Evolutionary conservation across 2,113 vertebrate genomes (phyloP).

Genomic region (Salvelinus fontinalis): DNA sequence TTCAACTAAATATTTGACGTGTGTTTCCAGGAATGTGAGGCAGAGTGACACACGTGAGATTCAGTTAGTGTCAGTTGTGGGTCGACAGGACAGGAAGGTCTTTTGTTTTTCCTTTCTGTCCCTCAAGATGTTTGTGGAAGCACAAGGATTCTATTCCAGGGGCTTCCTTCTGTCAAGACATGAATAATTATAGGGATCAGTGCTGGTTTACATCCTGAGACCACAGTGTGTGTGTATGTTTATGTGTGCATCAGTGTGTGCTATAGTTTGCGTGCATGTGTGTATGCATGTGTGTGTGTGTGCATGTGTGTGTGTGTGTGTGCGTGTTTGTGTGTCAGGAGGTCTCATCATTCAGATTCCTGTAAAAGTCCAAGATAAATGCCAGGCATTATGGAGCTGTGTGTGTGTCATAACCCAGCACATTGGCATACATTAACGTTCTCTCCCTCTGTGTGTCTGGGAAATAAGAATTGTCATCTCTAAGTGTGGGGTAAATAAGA

Average conservation of each 20-base stretch:
- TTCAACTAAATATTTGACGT: too few relatives aligned
- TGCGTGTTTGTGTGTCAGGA: conserved; percentile 13
- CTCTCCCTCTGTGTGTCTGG: not conserved
- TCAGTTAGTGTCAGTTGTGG: too few relatives aligned
- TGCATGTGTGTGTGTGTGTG: not conserved
- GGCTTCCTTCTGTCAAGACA: not conserved
- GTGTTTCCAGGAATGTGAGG: too few relatives aligned
- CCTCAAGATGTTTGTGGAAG: not conserved
- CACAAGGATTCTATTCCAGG: not conserved
- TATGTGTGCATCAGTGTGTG: not conserved
- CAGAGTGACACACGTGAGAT: too few relatives aligned
- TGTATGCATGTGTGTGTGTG: not conserved
- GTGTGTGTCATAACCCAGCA: too few relatives aligned
- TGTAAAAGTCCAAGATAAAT: conserved; percentile 6
- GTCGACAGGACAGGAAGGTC: too few relatives aligned
- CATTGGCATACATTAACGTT: too few relatives aligned
- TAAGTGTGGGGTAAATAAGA: too few relatives aligned
- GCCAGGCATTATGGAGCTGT: not conserved
- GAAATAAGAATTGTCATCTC: conserved; percentile 24
- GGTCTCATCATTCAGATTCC: not conserved
- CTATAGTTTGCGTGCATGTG: not conserved
- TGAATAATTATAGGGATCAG: not conserved
- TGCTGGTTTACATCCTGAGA: not conserved
- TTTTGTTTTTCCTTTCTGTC: not conserved
- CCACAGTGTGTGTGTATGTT: not conserved